These are phyloP conservation scores for Pogonognathellus flavescens DNA, from an alignment of 1,140 invertebrate species.

Conservation along the genomic window DNA sequence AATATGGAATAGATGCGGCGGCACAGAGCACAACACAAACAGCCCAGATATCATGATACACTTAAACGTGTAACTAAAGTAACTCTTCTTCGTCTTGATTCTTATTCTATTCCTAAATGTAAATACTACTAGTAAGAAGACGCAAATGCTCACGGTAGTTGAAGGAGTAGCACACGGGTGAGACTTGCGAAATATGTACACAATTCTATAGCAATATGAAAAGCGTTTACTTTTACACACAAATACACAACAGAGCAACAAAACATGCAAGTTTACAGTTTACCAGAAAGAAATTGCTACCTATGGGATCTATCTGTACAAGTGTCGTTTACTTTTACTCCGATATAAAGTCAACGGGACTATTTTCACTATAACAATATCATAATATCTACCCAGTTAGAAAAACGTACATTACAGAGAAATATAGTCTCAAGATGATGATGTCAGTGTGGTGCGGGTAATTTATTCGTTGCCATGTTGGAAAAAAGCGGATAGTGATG, in stretches of 20 bases:
- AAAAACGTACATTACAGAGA: slow-evolving; percentile 21
- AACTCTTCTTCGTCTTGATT: not conserved
- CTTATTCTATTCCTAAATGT: slow-evolving; percentile 1
- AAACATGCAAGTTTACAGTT: no score
- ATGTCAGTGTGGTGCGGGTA: slow-evolving; percentile 62
- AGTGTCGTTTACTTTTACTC: no score
- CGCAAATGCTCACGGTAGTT: no score
- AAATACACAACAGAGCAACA: no score
- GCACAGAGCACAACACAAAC: slow-evolving; percentile 45
- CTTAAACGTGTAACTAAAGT: slow-evolving; percentile 11
- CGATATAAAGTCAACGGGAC: no score
- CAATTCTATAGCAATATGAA: no score
- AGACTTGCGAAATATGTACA: no score
- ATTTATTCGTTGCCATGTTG: slow-evolving; percentile 66
- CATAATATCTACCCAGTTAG: not conserved
- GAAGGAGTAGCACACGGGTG: no score
- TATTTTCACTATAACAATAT: slow-evolving; percentile 10
- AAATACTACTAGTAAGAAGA: no score
- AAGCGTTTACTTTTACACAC: no score
- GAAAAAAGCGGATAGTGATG: slow-evolving; percentile 62
- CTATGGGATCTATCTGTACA: no score
- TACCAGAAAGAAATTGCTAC: no score
- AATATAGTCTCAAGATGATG: slow-evolving; percentile 63
- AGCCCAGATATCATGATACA: slow-evolving; percentile 47
- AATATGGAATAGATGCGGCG: slow-evolving; percentile 64